These are phyloP conservation scores for Echinops telfairi DNA, from an alignment of 2,113 vertebrate species.

Conservation along the genomic window DNA sequence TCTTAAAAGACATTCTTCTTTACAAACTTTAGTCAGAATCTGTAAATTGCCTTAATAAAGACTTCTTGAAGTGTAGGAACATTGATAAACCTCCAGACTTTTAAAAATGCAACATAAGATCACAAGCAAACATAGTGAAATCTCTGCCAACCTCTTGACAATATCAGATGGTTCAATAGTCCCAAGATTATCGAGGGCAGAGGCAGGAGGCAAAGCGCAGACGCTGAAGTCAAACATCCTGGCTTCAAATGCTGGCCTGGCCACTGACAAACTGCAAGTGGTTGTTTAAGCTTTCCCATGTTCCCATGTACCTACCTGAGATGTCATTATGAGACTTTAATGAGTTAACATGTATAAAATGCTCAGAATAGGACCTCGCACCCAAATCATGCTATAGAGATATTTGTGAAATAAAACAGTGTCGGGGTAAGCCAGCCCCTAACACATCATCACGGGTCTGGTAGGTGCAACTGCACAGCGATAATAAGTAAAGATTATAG, in stretches of 20 bases:
- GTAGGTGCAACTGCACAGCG: no score
- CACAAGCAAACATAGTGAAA: fast-evolving
- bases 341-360: fast-evolving
- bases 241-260: fast-evolving
- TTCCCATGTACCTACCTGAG: fast-evolving
- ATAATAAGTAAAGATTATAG: no score
- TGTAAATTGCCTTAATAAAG: neutral
- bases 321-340: fast-evolving
- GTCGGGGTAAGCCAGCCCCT: no score
- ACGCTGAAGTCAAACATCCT: neutral
- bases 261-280: fast-evolving
- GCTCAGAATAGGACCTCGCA: neutral
- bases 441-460: no score
- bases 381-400: fast-evolving
- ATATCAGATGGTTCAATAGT: fast-evolving
- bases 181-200: neutral
- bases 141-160: fast-evolving
- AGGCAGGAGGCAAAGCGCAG: neutral
- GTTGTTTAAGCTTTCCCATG: fast-evolving
- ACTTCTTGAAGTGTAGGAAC: neutral
- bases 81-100: fast-evolving
- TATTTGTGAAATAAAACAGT: fast-evolving
- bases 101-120: fast-evolving
- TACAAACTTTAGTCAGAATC: neutral
- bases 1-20: neutral